phyloP scores from a whole-genome alignment of 2,113 vertebrate genomes.

The Ctenomys sociabilis region DNA sequence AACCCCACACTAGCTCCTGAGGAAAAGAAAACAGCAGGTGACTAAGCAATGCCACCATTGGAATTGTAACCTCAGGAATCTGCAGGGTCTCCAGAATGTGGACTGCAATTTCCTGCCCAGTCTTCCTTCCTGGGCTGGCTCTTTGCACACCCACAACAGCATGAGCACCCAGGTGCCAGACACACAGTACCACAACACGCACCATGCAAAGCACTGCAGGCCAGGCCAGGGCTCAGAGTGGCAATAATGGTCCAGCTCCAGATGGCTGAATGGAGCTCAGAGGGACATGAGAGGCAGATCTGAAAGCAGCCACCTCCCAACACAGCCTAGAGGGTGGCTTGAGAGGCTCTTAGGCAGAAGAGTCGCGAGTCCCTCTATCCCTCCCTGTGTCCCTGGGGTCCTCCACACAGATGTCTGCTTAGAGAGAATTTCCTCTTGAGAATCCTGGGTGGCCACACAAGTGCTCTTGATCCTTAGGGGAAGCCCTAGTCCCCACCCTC shows the following conservation, averaged over 20 bases:
- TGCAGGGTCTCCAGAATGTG: not conserved
- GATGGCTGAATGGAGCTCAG: not conserved
- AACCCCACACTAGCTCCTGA: not conserved
- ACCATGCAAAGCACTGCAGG: not conserved
- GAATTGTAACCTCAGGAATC: not conserved
- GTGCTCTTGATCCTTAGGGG: not conserved
- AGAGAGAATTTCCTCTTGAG: not conserved
- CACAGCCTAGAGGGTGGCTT: too few species aligned
- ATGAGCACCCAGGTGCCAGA: not conserved
- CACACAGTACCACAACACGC: not conserved
- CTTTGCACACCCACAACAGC: not conserved
- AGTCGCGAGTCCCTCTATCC: not conserved
- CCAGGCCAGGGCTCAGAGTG: not conserved
- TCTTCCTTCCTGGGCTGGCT: not conserved
- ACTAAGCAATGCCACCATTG: not conserved
- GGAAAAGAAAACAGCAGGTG: not conserved
- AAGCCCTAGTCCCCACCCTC: conserved; percentile 7
- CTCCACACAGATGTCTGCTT: not conserved
- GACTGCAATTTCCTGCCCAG: not conserved
- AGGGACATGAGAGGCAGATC: not conserved
- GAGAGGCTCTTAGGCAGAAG: not conserved
- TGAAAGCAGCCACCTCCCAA: not conserved
- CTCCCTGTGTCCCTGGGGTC: not conserved
- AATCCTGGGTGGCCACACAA: accelerated
- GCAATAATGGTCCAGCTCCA: not conserved